Evolutionary conservation across 2,113 vertebrate genomes (phyloP).

Genomic region (Antechinus flavipes): DNA sequence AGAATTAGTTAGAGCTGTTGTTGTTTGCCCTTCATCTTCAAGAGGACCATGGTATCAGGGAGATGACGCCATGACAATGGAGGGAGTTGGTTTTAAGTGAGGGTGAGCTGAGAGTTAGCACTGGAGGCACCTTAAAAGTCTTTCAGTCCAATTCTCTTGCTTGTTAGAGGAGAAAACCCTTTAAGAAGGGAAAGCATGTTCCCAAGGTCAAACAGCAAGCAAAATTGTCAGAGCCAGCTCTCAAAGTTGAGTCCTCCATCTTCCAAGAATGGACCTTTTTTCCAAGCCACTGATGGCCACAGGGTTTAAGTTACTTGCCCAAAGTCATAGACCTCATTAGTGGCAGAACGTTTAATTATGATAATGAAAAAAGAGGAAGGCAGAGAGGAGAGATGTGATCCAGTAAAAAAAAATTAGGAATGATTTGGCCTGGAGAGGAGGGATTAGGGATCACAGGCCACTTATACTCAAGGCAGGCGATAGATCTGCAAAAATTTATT

Average conservation of each 20-base stretch:
- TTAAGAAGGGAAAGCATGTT: background rate
- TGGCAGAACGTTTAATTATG: background rate
- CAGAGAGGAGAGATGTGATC: background rate
- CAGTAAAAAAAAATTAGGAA: background rate
- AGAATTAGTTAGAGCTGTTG: background rate
- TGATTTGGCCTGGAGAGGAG: background rate
- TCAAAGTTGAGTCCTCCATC: background rate
- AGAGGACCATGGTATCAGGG: no score
- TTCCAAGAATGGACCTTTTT: background rate
- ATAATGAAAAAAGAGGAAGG: background rate
- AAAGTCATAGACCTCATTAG: background rate
- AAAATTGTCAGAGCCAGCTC: background rate
- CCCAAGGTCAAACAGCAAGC: background rate
- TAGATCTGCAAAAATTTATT: background rate
- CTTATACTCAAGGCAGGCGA: background rate
- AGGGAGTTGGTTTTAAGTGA: no score
- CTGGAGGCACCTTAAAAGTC: background rate
- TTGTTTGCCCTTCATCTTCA: no score
- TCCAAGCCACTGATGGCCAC: background rate
- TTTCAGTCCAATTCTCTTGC: background rate
- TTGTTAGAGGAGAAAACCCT: background rate
- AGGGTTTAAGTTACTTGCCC: background rate
- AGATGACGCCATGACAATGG: no score
- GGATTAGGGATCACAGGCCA: background rate
- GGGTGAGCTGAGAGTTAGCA: background rate